Conservation (phyloP, 1,140 invertebrate species). For the Macrobrachium nipponense region DNA sequence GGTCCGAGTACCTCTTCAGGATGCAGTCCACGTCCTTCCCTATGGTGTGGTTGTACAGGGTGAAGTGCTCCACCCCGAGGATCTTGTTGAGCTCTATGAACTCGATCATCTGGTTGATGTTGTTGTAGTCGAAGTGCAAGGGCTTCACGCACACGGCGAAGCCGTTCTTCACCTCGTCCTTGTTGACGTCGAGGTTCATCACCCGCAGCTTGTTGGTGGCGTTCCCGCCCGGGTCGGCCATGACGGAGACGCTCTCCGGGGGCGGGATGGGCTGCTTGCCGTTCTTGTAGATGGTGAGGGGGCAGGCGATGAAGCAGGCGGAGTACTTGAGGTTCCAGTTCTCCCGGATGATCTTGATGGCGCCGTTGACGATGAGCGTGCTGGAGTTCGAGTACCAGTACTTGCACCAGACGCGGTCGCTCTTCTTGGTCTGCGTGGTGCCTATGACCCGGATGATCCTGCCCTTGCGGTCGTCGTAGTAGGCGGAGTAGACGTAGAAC, state of each 20-base stretch:
- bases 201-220: constrained; percentile 74
- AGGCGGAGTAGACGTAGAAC: constrained; percentile 93
- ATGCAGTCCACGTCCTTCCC: constrained; percentile 78
- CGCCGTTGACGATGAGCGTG: constrained; percentile 66
- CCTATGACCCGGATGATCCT: constrained; percentile 78
- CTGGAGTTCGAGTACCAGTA: constrained; percentile 76
- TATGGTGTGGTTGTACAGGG: constrained; percentile 92
- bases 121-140: constrained; percentile 89
- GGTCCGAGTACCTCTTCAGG: constrained; percentile 77
- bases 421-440: constrained; percentile 77
- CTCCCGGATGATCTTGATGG: constrained; percentile 82
- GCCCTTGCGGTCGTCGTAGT: constrained; percentile 75
- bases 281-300: constrained; percentile 73
- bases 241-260: constrained; percentile 62
- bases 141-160: constrained; percentile 95
- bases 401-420: constrained; percentile 84
- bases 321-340: constrained; percentile 96
- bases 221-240: constrained; percentile 61
- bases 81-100: constrained; percentile 91
- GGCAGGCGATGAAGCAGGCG: constrained; percentile 88
- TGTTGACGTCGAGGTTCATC: constrained; percentile 68
- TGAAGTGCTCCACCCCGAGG: constrained; percentile 88
- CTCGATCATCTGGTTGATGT: constrained; percentile 84
- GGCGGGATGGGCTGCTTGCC: constrained; percentile 67
- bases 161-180: constrained; percentile 54